Evolutionary conservation across 2,113 vertebrate species (phyloP).

Genomic region (Mesembrinibis cayennensis): DNA sequence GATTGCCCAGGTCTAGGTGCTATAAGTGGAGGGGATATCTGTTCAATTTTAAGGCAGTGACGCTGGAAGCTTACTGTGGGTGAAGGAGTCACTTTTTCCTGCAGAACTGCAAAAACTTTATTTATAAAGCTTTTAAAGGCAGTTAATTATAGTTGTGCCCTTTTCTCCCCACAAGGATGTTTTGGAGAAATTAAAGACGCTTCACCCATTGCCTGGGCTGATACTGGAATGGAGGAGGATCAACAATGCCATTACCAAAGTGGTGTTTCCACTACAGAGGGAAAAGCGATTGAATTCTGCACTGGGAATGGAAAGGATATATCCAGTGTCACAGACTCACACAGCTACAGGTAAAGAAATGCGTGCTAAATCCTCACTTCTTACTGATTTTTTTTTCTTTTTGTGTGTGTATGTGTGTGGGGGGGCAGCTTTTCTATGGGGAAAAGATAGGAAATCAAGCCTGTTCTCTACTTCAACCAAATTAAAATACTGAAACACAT

Average conservation of each 20-base stretch:
- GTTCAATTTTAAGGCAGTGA: conserved; percentile 5
- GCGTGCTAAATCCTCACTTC: not conserved
- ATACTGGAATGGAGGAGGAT: conserved; percentile 97
- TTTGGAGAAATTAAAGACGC: conserved; percentile 87
- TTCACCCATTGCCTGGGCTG: conserved; percentile 89
- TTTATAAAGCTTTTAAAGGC: not conserved
- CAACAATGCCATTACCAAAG: conserved; percentile 93
- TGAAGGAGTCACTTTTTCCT: not conserved
- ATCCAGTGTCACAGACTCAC: conserved; percentile 88
- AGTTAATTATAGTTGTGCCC: not conserved
- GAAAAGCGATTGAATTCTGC: conserved; percentile 80
- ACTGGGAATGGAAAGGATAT: conserved; percentile 92
- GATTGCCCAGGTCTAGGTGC: not conserved
- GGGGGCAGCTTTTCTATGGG: not conserved
- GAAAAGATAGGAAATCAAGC: not conserved
- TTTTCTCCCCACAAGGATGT: conserved; percentile 79
- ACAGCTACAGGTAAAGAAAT: conserved; percentile 90
- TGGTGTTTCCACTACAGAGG: conserved; percentile 92
- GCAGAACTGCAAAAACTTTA: not conserved
- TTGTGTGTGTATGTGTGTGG: not conserved
- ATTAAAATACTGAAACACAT: not conserved
- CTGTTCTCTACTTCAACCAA: not conserved
- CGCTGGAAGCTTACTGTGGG: not conserved
- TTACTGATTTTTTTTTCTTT: not conserved
- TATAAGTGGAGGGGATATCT: not conserved